Evolutionary conservation across 2,113 vertebrate species (phyloP), one percentile per base, ranked within the genome.

Genomic region (Himantopus leucocephalus): DNA sequence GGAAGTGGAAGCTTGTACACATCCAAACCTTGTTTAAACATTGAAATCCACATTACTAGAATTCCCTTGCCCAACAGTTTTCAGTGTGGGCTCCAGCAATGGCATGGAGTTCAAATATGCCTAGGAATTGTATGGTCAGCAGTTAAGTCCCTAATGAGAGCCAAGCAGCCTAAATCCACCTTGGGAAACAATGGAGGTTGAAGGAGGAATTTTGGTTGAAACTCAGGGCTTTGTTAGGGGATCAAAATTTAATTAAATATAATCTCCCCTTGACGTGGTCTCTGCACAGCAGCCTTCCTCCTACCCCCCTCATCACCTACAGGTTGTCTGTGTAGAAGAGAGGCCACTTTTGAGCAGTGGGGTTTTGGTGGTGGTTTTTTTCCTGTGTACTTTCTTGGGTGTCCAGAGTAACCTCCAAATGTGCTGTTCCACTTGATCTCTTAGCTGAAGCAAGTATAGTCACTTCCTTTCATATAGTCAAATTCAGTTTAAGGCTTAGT

Each of bases 181-280:
- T 85, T n/a, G 12, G 55, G 59, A 92, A 83, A 77, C 72, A 93
- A 52, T 47, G 59, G 71, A 82, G 32, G 50, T 73, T 8, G 59
- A 84, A 78, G 70, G 63, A 83, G 81, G 88, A 80, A 88, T 93
- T 92, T 88, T 70, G 37, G 62, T 92, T 85, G 55, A 85, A 92
- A 85, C 35, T 83, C 14, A 3, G 41, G 37, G 32, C 74, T 94
- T 95, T 96, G 88, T 95, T 91, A 92, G 19, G 30, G 90, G 87
- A 92, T 96, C 82, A 95, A 55, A 88, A 94, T 76, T 88, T 92
- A 93, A 94, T 96, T 94, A 70, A 88, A 96, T 73, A 29, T 87
- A 72, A 88, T 85, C 77, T 94, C 26, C 63, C 39, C 26, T 89
- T 74, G 67, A 24, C 5, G 0, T 45, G 39, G 22, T 72, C 56